phyloP scores from a whole-genome alignment of 2,797 vertebrate species.

The Helostoma temminkii region DNA sequence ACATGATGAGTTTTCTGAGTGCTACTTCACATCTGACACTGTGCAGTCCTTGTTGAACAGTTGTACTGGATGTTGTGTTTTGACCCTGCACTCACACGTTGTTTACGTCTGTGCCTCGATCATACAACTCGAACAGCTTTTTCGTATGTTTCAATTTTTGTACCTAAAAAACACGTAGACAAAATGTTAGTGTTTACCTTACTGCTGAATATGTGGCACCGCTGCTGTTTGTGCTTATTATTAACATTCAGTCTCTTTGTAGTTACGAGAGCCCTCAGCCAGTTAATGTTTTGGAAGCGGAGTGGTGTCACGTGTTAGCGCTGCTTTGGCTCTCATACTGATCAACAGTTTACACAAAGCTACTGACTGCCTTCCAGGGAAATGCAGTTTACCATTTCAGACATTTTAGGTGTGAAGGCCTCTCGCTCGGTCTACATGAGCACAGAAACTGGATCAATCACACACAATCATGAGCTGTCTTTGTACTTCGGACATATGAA shows the following conservation, averaged over 20 bases:
- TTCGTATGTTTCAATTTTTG: neutral
- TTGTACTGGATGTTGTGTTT: constrained; percentile 35
- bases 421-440: neutral
- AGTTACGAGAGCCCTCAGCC: constrained; percentile 32
- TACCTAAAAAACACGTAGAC: no score
- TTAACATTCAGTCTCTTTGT: constrained; percentile 20
- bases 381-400: constrained; percentile 6
- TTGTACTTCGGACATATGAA: neutral
- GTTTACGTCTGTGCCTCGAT: neutral
- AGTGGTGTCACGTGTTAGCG: constrained; percentile 3
- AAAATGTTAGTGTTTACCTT: no score
- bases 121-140: neutral
- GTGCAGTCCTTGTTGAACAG: constrained; percentile 9
- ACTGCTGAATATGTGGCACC: neutral
- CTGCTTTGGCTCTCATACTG: constrained; percentile 22
- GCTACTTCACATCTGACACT: constrained; percentile 60
- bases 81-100: neutral
- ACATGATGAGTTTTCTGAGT: constrained; percentile 24
- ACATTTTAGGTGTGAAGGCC: constrained; percentile 12
- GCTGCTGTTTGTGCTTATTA: constrained; percentile 20
- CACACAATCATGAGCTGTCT: neutral
- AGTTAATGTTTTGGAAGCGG: constrained; percentile 20
- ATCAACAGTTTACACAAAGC: constrained; percentile 42
- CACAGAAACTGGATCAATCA: neutral
- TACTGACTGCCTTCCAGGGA: constrained; percentile 13